Evolutionary conservation across 2,797 vertebrate genomes (phyloP).

Genomic region (Phylloscopus collybita): DNA sequence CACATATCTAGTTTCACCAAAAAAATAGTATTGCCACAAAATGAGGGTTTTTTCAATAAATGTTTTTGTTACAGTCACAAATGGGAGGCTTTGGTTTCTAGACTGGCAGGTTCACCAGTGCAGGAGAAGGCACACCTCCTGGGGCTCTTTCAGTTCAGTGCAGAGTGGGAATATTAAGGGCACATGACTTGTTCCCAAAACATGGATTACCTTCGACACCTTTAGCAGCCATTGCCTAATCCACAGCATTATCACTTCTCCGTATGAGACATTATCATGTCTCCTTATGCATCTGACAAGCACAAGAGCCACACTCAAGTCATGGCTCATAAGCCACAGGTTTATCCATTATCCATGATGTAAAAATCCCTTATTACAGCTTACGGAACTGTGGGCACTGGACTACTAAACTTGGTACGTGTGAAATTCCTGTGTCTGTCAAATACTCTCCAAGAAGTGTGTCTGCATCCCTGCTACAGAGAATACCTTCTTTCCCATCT

Average conservation of each 20-base stretch:
- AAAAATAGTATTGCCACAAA: not conserved
- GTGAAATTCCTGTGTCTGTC: not conserved
- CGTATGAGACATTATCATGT: not conserved
- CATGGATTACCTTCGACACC: not conserved
- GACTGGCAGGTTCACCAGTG: not conserved
- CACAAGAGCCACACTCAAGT: not conserved
- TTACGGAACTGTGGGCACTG: not conserved
- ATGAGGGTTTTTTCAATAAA: not conserved
- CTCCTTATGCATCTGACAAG: not conserved
- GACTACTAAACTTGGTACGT: not conserved
- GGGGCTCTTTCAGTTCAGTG: fast-evolving
- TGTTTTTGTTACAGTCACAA: not conserved
- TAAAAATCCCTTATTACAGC: not conserved
- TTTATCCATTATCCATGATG: not conserved
- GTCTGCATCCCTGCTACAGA: not conserved
- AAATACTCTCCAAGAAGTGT: not conserved
- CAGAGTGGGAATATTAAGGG: not conserved
- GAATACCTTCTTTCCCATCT: not conserved
- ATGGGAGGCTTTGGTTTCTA: not conserved
- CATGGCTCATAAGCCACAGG: not conserved
- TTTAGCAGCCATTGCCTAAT: not conserved
- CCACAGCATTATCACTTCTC: not conserved
- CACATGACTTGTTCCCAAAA: not conserved
- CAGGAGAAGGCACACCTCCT: not conserved
- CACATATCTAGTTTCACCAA: not conserved